Base-by-base conservation (phyloP, 2,888 invertebrate species). In the Leucophenga montana region DNA sequence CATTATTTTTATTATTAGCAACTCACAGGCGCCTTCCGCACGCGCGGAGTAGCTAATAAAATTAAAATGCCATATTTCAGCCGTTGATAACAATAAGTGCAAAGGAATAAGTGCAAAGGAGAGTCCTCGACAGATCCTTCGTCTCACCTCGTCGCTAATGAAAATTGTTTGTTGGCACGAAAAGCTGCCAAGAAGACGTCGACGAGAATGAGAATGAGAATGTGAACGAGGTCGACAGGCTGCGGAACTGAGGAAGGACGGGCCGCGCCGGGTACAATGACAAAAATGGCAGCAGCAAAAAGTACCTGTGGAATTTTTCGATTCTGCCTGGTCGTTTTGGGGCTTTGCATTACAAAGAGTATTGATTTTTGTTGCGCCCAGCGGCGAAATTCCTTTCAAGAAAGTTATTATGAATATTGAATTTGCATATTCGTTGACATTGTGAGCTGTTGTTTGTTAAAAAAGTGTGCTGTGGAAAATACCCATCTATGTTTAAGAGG, bases 61-160 rank as follows among this genome's bases (percentile, higher is more conserved):
- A 82, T 79, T 80, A 82, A 83, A 82, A 82, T 83, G 78, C 85
- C 85, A 85, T 85, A 85, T 85, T 85, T 85, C 78, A 77, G 77
- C 79, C 84, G 85, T 78, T 85, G 82, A 85, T 83, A 84, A 82
- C 84, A 84, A 84, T 85, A 84, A 83, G 84, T 84, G 85, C 84
- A 78, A 80, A 78, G 79, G 75, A 84, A 78, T 79, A 71, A 73
- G 70, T 81, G 74, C 74, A 71, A 73, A 71, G 73, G 65, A 64
- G 66, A 57, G 69, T 48, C 22, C 67, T 48, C 13, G n/a, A 33
- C 20, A 31, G 33, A 20, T 48, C 22, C 46, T 61, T 13, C 57
- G 56, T 18, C 56, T 56, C 53, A 31, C 39, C 46, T 53, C 61
- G 46, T 18, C 46, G 64, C 44, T 66, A 74, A 59, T 59, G 77